Conservation (phyloP, 2,888 invertebrate genomes). For the Spilosoma lubricipeda region DNA sequence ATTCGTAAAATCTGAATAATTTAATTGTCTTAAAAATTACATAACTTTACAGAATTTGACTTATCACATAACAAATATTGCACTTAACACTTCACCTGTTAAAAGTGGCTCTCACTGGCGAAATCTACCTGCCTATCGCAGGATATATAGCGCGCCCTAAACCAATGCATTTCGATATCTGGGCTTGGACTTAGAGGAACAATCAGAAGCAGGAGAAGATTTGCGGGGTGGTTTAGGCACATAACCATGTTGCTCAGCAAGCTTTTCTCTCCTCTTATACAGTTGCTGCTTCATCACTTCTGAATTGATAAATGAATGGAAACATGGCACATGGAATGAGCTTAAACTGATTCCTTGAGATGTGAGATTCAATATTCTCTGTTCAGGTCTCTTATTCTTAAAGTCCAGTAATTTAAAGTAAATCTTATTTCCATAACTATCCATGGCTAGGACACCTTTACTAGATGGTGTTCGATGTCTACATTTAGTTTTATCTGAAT, state of each 20-base stretch:
- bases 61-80: conserved; percentile 70
- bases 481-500: conserved; percentile 61
- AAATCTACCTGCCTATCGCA: neutral
- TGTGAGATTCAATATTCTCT: conserved; percentile 61
- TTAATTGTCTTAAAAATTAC: conserved; percentile 54
- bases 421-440: conserved; percentile 68
- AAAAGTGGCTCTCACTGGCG: conserved; percentile 1
- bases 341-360: conserved; percentile 74
- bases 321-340: conserved; percentile 78
- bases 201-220: neutral
- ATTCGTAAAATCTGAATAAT: conserved; percentile 27
- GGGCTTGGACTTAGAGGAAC: neutral
- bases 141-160: neutral
- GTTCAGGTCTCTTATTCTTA: conserved; percentile 64
- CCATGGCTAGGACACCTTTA: conserved; percentile 72
- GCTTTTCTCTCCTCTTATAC: conserved; percentile 51
- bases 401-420: conserved; percentile 67
- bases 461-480: conserved; percentile 68
- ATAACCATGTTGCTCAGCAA: conserved; percentile 23
- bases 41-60: conserved; percentile 75
- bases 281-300: conserved; percentile 69
- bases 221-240: neutral
- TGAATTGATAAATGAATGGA: conserved; percentile 72
- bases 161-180: conserved; percentile 6
- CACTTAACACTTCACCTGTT: conserved; percentile 44